Conservation (phyloP, 2,113 vertebrate genomes). For the Anser cygnoides region DNA sequence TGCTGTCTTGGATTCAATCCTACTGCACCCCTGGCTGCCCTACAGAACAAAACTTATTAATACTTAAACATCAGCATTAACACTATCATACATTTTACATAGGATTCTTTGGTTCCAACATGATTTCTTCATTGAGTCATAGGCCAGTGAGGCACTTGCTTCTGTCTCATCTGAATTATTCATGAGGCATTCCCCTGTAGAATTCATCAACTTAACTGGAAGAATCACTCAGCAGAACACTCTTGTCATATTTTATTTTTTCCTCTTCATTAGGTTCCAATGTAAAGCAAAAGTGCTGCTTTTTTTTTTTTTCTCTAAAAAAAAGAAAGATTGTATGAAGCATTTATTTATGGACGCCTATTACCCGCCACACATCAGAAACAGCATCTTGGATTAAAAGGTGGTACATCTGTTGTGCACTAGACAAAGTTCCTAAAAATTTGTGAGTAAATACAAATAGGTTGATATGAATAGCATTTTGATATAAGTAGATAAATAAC, state of each 20-base stretch:
- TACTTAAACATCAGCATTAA: slow-evolving; percentile 76
- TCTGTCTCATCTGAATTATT: slow-evolving; percentile 69
- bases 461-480: background rate
- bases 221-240: slow-evolving; percentile 59
- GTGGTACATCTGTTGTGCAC: background rate
- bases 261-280: slow-evolving; percentile 37
- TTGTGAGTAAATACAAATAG: background rate
- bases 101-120: slow-evolving; percentile 61
- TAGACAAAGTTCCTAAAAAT: slow-evolving; percentile 1
- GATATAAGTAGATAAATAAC: background rate
- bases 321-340: slow-evolving; percentile 24
- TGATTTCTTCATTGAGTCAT: slow-evolving; percentile 61
- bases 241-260: slow-evolving; percentile 54
- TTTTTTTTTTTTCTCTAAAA: background rate
- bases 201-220: slow-evolving; percentile 65
- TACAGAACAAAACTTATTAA: slow-evolving; percentile 68
- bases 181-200: slow-evolving; percentile 51
- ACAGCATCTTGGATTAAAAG: background rate
- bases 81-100: slow-evolving; percentile 79
- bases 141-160: slow-evolving; percentile 52
- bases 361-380: background rate
- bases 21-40: slow-evolving; percentile 37
- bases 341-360: slow-evolving; percentile 1
- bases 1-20: slow-evolving; percentile 17
- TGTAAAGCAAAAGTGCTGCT: slow-evolving; percentile 34